Percentiles rank a stretch among this genome's conserved stretches.
Evolutionary conservation across 2,113 vertebrate species (phyloP).

Genomic region (Burhinus oedicnemus): DNA sequence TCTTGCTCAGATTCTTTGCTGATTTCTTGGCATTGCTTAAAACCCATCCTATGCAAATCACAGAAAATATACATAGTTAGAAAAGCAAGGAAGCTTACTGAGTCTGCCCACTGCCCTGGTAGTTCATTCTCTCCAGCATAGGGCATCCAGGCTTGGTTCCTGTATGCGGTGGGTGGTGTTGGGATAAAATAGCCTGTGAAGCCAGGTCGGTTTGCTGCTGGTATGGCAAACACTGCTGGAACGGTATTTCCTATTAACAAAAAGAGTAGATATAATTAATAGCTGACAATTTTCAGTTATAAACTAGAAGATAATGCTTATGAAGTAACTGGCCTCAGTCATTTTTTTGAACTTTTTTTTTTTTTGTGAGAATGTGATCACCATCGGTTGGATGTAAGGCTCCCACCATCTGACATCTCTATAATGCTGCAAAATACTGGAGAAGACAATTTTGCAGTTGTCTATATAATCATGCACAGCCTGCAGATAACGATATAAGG

Average conservation of each 20-base stretch:
- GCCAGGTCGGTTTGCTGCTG: constrained; percentile 88
- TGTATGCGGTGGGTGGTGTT: constrained; percentile 89
- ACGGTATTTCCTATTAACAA: constrained; percentile 89
- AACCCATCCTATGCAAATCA: background rate
- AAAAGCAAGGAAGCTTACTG: constrained; percentile 81
- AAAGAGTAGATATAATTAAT: background rate
- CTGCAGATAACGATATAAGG: background rate
- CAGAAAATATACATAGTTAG: background rate
- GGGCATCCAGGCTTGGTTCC: constrained; percentile 95
- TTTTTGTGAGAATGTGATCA: background rate
- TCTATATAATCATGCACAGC: background rate
- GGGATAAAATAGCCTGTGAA: constrained; percentile 94
- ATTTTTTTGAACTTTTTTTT: background rate
- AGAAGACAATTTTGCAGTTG: background rate
- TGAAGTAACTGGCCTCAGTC: background rate
- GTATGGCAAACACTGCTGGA: constrained; percentile 95
- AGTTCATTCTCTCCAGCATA: constrained; percentile 92
- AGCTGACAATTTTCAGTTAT: background rate
- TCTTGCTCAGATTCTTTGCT: background rate
- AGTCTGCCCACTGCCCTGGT: constrained; percentile 92
- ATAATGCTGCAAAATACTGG: background rate
- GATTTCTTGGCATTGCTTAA: background rate
- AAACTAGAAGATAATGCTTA: background rate
- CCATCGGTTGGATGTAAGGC: background rate
- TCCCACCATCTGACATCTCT: background rate